A percentile compares a stretch with the other conserved stretches of the same genome.
Conservation (phyloP, 1,140 invertebrate genomes). For the Aphaenogaster rudis region DNA sequence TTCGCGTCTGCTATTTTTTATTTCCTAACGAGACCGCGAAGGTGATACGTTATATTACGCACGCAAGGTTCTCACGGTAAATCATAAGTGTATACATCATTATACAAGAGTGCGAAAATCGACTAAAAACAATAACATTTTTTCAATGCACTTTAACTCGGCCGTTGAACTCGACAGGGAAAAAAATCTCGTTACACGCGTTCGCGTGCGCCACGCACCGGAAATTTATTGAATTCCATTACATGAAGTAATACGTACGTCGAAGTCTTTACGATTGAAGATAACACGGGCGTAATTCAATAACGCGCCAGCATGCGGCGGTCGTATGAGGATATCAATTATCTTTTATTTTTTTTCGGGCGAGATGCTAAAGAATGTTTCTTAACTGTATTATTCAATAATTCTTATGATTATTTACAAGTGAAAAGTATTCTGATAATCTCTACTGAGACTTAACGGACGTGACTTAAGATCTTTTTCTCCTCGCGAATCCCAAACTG, state of each 20-base stretch:
- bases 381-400: constrained; percentile 34
- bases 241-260: constrained; percentile 33
- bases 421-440: constrained; percentile 22
- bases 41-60: not conserved
- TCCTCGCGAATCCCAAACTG: constrained; percentile 1
- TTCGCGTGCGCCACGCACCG: constrained; percentile 23
- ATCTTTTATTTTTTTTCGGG: constrained; percentile 9
- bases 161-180: constrained; percentile 8
- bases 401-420: constrained; percentile 18
- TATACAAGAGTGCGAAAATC: constrained; percentile 3
- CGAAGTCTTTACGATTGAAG: constrained; percentile 50
- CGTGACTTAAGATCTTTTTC: constrained; percentile 12
- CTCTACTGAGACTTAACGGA: not conserved
- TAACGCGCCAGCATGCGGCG: not conserved
- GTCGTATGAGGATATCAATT: constrained; percentile 24
- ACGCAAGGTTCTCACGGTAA: constrained; percentile 9
- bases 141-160: constrained; percentile 29
- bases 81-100: constrained; percentile 1
- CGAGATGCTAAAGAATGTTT: constrained; percentile 10
- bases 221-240: constrained; percentile 59
- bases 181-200: constrained; percentile 26
- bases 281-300: constrained; percentile 51
- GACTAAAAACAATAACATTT: constrained; percentile 30
- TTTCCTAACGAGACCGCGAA: not conserved
- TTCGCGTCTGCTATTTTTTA: constrained; percentile 8